These are phyloP conservation scores for Mastacembelus armatus DNA, from an alignment of 2,797 vertebrate species.

Conservation along the genomic window DNA sequence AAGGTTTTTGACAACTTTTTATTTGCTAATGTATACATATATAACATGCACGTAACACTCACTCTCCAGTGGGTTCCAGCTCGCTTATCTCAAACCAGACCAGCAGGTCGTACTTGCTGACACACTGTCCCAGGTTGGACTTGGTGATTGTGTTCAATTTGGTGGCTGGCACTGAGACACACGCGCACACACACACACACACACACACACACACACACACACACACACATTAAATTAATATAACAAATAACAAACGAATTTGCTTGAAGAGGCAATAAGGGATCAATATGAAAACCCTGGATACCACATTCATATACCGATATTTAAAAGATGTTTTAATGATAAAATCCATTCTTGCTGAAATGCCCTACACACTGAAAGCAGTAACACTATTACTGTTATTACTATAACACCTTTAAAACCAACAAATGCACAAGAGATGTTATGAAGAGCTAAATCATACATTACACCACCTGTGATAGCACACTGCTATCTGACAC, in stretches of 20 bases:
- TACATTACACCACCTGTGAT: conserved; percentile 59
- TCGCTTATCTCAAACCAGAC: conserved; percentile 99
- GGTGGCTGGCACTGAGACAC: conserved; percentile 91
- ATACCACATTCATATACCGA: background rate
- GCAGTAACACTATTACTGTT: too few species aligned
- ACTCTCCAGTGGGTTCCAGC: conserved; percentile 99
- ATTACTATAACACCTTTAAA: conserved; percentile 12
- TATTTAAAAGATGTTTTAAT: background rate
- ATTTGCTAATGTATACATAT: background rate
- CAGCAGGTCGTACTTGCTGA: conserved; percentile 98
- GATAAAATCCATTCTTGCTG: background rate
- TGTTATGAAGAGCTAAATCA: conserved; percentile 35
- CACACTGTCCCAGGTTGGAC: conserved; percentile 94
- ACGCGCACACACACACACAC: conserved; percentile 18
- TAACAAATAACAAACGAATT: background rate
- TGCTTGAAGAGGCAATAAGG: too few species aligned
- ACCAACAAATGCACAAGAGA: background rate
- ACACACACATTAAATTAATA: background rate
- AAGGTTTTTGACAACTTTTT: too few species aligned
- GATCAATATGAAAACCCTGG: too few species aligned
- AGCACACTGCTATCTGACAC: conserved; percentile 48
- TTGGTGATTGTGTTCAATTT: conserved; percentile 96
- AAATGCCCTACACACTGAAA: conserved; percentile 12
- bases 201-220: conserved; percentile 22
- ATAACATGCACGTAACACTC: conserved; percentile 76